Percentiles rank a stretch among this genome's conserved stretches.
phyloP scores from a whole-genome alignment of 2,113 vertebrate species.

The Recurvirostra avosetta region DNA sequence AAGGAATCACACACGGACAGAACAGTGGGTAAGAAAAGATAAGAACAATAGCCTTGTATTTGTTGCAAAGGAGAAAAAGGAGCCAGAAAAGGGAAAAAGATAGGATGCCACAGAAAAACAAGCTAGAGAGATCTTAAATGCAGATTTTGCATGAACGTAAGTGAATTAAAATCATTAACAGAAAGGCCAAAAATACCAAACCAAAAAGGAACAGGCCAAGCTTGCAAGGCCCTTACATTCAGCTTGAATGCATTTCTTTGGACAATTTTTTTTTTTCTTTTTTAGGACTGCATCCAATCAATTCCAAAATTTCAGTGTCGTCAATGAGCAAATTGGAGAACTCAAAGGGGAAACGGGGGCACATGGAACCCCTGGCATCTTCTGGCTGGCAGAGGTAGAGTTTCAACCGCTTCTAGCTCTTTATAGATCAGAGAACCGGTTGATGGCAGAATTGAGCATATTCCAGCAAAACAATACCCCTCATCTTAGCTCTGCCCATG shows the following conservation, averaged over 20 bases:
- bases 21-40: not conserved
- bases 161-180: constrained; percentile 40
- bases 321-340: constrained; percentile 52
- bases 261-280: constrained; percentile 26
- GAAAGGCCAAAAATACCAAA: constrained; percentile 41
- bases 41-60: not conserved
- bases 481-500: constrained; percentile 67
- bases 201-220: constrained; percentile 46
- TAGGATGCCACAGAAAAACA: constrained; percentile 23
- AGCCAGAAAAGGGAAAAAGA: constrained; percentile 20
- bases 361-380: constrained; percentile 55
- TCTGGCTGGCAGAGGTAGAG: constrained; percentile 57
- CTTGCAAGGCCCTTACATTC: constrained; percentile 54
- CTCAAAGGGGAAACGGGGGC: constrained; percentile 7
- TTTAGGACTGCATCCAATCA: constrained; percentile 45
- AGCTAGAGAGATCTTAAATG: constrained; percentile 5
- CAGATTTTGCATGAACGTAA: constrained; percentile 28
- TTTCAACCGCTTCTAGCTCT: constrained; percentile 62
- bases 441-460: constrained; percentile 60
- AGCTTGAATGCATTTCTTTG: constrained; percentile 48
- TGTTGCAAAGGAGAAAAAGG: not conserved
- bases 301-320: constrained; percentile 50
- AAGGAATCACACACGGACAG: not conserved
- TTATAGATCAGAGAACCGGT: constrained; percentile 60
- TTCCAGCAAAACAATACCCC: constrained; percentile 66